These are phyloP conservation scores for Limnephilus lunatus DNA, from an alignment of 2,888 invertebrate species.

Conservation along the genomic window DNA sequence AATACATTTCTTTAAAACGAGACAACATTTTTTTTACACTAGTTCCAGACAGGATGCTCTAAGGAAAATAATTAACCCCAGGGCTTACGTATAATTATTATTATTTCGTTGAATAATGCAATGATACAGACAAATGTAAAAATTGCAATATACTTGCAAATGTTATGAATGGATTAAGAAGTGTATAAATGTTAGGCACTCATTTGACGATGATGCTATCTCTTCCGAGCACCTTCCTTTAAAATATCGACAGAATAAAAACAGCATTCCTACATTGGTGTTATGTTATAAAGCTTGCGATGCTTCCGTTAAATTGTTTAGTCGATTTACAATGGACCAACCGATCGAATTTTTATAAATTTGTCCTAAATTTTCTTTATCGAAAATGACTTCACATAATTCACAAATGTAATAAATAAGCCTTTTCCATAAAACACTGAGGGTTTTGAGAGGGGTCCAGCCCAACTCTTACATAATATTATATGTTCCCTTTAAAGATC, in stretches of 20 bases:
- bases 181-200: neutral
- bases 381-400: neutral
- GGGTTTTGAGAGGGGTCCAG: neutral
- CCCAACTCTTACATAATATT: neutral
- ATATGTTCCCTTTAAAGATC: constrained; percentile 14
- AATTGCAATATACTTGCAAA: no score
- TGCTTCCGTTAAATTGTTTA: neutral
- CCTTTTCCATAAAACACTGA: neutral
- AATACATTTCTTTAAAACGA: no score
- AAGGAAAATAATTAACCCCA: no score
- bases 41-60: no score
- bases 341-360: neutral
- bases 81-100: no score
- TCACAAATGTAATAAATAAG: neutral
- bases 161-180: no score
- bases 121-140: no score
- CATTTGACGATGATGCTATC: neutral
- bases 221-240: neutral
- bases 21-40: no score
- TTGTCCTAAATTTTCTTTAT: neutral
- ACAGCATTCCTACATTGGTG: neutral
- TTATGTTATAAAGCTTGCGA: neutral
- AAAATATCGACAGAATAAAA: neutral
- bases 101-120: no score
- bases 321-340: neutral